Evolutionary conservation across 2,113 vertebrate species (phyloP), one percentile per base, ranked within the genome.

Genomic region (Pterocles orientalis): DNA sequence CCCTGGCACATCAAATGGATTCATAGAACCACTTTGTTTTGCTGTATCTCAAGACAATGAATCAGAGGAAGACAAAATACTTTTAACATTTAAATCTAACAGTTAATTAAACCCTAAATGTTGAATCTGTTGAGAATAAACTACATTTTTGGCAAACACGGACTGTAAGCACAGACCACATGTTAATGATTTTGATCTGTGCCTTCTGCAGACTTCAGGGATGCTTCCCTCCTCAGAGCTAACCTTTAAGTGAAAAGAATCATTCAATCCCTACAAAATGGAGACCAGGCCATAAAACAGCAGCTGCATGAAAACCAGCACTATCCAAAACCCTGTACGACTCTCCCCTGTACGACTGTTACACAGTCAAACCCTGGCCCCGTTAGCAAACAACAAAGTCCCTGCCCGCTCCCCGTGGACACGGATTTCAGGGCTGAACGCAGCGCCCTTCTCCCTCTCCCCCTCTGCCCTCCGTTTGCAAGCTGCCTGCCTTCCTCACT

Each of bases 1-100:
- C 15, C 39, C 76, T 66, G 28, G 68, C 58, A 57, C 85, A 64
- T 24, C 0, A 0, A 78, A 64, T 3, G n/a, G 61, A 76, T 64
- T 45, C 64, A 28, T 8, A 4, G 12, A 81, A 47, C n/a, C 33
- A 25, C 71, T 73, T 64, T 79, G 87, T 1, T 95, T 90, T 88
- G 64, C 82, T 91, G 39, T 23, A 26, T 48, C 60, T 71, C 57
- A 39, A 91, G 48, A 71, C 78, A 96, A 71, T 45, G 43, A 81
- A 93, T 88, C 92, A 86, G 48, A 79, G 64, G 61, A 51, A 90
- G 43, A 64, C 16, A 54, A 93, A 92, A 86, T 23, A 56, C 41
- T 62, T 64, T 64, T 48, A 92, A 82, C 60, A 88, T 82, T 71
- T 68, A 47, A 88, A 78, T 36, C 26, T 53, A 82, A 75, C 45